Conservation (phyloP, 1,140 invertebrate species). For the Muscidifurax raptorellus region DNA sequence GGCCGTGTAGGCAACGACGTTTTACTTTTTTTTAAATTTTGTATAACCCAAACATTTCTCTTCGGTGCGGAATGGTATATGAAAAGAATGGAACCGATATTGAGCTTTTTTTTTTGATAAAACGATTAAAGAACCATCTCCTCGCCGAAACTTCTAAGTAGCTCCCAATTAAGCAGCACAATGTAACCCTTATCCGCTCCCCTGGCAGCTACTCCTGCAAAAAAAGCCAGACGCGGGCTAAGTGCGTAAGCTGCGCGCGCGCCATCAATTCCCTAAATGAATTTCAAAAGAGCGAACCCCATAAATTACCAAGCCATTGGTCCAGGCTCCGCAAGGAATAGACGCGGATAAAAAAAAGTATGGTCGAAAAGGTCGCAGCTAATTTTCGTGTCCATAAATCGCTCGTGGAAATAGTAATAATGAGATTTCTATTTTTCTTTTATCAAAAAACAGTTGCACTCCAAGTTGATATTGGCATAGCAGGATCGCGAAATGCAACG, state of each 20-base stretch:
- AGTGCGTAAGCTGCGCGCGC: not conserved
- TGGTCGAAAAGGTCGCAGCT: not conserved
- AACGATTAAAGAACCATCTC: no score
- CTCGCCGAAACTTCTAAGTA: not conserved
- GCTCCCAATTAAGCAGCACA: not conserved
- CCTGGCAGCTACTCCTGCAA: not conserved
- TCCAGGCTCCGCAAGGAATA: no score
- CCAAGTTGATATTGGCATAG: no score
- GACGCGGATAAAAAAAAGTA: no score
- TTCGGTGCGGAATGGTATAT: not conserved
- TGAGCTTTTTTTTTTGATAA: not conserved
- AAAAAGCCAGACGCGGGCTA: not conserved
- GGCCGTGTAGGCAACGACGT: no score
- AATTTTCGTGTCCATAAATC: slow-evolving; percentile 29
- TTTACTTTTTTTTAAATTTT: no score
- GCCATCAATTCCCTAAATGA: slow-evolving; percentile 31
- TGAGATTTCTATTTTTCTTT: not conserved
- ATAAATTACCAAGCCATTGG: slow-evolving; percentile 21
- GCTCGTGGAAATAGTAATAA: not conserved
- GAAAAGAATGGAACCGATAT: not conserved
- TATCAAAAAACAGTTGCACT: no score
- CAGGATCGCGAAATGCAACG: no score
- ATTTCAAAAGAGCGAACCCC: slow-evolving; percentile 6
- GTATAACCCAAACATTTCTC: not conserved
- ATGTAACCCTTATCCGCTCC: slow-evolving; percentile 7